phyloP scores from a whole-genome alignment of 2,888 invertebrate genomes.

The Dusona sp. region DNA sequence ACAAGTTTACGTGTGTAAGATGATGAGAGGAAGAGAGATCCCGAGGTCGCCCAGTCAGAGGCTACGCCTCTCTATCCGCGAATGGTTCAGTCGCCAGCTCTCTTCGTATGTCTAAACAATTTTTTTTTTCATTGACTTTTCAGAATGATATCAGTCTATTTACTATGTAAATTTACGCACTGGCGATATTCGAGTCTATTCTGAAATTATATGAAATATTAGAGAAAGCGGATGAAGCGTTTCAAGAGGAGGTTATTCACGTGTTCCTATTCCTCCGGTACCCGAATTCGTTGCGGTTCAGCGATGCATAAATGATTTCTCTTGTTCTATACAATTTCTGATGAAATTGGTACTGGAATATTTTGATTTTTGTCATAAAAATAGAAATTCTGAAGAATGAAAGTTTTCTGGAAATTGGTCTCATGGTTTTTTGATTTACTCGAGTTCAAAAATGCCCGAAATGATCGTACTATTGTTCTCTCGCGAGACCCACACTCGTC shows the following conservation, averaged over 20 bases:
- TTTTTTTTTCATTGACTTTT: constrained; percentile 50
- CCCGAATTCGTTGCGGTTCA: background rate
- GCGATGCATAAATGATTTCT: background rate
- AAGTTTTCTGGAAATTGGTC: background rate
- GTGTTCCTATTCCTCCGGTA: no score
- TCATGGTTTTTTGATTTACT: background rate
- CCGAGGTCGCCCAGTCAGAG: constrained; percentile 54
- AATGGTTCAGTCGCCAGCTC: constrained; percentile 1
- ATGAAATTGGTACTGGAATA: no score
- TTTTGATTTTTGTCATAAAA: no score
- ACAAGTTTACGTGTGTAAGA: background rate
- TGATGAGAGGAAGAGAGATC: background rate
- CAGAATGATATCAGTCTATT: constrained; percentile 38
- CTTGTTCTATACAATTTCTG: background rate
- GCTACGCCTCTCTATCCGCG: constrained; percentile 3
- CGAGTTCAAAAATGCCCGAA: background rate
- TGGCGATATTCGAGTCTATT: background rate
- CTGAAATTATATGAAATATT: background rate
- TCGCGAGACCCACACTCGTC: background rate
- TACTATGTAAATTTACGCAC: constrained; percentile 7
- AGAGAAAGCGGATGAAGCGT: background rate
- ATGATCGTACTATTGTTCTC: background rate
- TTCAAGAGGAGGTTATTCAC: background rate
- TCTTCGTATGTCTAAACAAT: constrained; percentile 56
- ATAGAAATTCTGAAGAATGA: no score